Evolutionary conservation across 1,140 invertebrate species (phyloP).

Genomic region (Drosophila kohkoa): DNA sequence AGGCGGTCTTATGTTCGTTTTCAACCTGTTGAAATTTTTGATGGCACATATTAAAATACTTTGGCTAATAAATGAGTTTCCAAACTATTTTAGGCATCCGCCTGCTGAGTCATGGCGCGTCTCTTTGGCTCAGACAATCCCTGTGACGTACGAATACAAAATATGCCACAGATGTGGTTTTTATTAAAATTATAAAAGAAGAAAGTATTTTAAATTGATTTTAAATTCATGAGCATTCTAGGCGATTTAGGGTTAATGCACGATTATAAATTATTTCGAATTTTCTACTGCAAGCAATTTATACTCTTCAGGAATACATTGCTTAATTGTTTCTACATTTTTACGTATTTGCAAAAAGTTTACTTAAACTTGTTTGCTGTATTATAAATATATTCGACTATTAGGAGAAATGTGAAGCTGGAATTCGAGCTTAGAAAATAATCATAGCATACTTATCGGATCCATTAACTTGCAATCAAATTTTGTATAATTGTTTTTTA

Average conservation of each 20-base stretch:
- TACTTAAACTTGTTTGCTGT: too few relatives aligned
- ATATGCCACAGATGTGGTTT: slow-evolving; percentile 16
- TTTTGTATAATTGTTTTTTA: too few relatives aligned
- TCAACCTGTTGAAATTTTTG: slow-evolving; percentile 69
- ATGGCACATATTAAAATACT: slow-evolving; percentile 61
- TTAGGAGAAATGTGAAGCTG: not conserved
- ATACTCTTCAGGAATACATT: not conserved
- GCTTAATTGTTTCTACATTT: not conserved
- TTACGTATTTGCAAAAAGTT: not conserved
- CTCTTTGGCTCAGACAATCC: slow-evolving; percentile 48
- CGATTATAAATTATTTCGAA: not conserved
- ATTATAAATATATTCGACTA: not conserved
- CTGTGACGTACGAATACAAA: slow-evolving; percentile 57
- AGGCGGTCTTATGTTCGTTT: slow-evolving; percentile 28
- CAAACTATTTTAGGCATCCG: slow-evolving; percentile 66
- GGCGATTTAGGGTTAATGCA: not conserved
- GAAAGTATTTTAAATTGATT: not conserved
- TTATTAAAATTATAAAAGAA: slow-evolving; percentile 3
- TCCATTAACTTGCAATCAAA: too few relatives aligned
- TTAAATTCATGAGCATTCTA: not conserved
- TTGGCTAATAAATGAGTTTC: slow-evolving; percentile 67
- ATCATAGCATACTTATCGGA: too few relatives aligned
- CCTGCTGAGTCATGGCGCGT: slow-evolving; percentile 72
- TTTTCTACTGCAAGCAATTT: not conserved
- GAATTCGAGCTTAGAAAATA: too few relatives aligned